Evolutionary conservation across 2,888 invertebrate species (phyloP), one percentile per base, ranked within the genome.

Genomic region (Morinoia aosen): DNA sequence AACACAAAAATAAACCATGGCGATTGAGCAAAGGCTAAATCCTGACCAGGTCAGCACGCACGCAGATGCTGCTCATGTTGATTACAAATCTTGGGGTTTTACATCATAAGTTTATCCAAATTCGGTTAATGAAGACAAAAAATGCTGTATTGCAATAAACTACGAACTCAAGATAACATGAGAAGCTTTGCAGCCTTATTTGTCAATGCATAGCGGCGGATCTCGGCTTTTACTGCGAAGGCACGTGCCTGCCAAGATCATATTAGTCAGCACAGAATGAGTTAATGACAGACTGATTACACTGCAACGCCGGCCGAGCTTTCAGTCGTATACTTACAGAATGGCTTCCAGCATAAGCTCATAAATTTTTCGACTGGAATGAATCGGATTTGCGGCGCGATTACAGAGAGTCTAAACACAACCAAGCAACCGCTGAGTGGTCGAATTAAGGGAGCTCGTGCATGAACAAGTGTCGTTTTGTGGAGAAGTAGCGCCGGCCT

Each of bases 331-430:
- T 33, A 76, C 76, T 76, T 33, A 33, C 33, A 76, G 76, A 19
- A 76, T 76, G 76, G 76, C 76, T 76, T 76, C 76, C 76, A 76
- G 76, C 76, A 76, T 33, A 76, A 76, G 61, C 33, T 33, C 76
- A 76, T 76, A 76, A 76, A 76, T 76, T 76, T 64, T 76, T 76
- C 76, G 76, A 76, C 76, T 76, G 76, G 76, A 76, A 76, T 76
- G 76, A 76, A 76, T 76, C 76, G 76, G 76, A 76, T 76, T 76
- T 76, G 76, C 76, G 33, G 76, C 76, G 76, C 33, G 19, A 76
- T 76, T 76, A 76, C 76, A 10, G 25, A 76, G 76, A 76, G 76
- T 25, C 16, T 76, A 76, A 76, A 76, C 76, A 76, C 76, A 16
- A 33, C 25, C 25, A 76, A 33, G 76, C 33, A 33, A 76, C 76